These are phyloP conservation scores for Dinothrombium tinctorium DNA, from an alignment of 1,140 invertebrate species.

Conservation along the genomic window DNA sequence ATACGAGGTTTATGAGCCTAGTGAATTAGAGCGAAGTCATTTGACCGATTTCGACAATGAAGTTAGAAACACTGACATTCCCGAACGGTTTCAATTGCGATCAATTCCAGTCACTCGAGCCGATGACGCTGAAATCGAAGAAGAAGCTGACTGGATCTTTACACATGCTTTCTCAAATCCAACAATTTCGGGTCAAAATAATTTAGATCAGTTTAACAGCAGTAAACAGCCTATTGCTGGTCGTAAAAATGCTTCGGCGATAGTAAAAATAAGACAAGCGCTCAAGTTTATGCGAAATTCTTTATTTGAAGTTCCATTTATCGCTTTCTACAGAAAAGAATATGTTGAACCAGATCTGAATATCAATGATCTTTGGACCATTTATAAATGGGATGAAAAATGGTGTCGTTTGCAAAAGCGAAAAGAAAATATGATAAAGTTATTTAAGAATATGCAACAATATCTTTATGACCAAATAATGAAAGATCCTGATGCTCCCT, in stretches of 20 bases:
- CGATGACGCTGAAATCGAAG: conserved; percentile 53
- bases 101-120: conserved; percentile 53
- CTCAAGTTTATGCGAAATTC: conserved; percentile 89
- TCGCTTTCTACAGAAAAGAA: conserved; percentile 95
- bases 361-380: conserved; percentile 88
- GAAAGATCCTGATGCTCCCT: conserved; percentile 51
- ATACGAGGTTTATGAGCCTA: conserved; percentile 70
- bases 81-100: conserved; percentile 53
- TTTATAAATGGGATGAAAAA: conserved; percentile 86
- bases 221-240: conserved; percentile 15
- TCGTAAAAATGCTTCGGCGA: conserved; percentile 30
- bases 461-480: conserved; percentile 61
- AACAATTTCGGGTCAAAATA: conserved; percentile 43
- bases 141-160: conserved; percentile 95
- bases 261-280: conserved; percentile 74
- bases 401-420: conserved; percentile 80
- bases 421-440: conserved; percentile 50
- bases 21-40: conserved; percentile 81
- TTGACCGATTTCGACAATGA: conserved; percentile 85
- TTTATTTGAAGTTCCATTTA: conserved; percentile 73
- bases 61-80: conserved; percentile 61
- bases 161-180: conserved; percentile 68
- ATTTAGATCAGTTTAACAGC: conserved; percentile 9
- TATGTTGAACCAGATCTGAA: conserved; percentile 81
- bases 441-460: conserved; percentile 77